A percentile compares a stretch with the other conserved stretches of the same genome.
phyloP scores from a whole-genome alignment of 2,797 vertebrate genomes.

The Lepilemur septentrionalis region DNA sequence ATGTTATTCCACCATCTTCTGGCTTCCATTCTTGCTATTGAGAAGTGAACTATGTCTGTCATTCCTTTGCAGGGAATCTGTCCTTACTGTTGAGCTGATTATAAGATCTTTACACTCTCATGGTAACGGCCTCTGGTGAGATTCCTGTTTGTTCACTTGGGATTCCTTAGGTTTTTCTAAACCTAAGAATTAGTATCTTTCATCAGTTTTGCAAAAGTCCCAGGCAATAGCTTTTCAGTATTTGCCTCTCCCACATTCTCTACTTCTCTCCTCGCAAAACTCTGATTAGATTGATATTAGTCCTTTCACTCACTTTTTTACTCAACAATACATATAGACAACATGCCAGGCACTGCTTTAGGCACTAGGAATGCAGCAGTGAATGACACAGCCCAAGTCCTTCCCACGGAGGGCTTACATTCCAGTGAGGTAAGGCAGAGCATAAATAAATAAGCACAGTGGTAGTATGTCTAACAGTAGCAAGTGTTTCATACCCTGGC shows the following conservation, averaged over 20 bases:
- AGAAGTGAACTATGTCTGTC: background rate
- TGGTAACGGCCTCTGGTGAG: no score
- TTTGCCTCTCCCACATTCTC: background rate
- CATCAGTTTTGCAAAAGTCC: background rate
- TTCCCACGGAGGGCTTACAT: background rate
- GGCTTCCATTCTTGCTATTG: background rate
- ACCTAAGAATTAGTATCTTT: background rate
- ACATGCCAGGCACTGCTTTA: background rate
- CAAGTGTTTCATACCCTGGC: no score
- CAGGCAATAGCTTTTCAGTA: background rate
- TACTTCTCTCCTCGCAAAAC: background rate
- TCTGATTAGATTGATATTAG: background rate
- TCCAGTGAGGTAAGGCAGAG: background rate
- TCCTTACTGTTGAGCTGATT: background rate
- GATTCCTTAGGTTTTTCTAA: background rate
- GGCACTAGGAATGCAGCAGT: background rate
- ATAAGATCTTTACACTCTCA: background rate
- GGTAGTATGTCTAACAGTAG: background rate
- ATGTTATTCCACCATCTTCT: background rate
- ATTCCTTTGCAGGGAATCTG: background rate
- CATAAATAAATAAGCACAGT: background rate
- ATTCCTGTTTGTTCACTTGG: background rate
- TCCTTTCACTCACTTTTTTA: background rate
- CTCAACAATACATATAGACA: background rate
- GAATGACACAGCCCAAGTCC: background rate